Evolutionary conservation across 2,888 invertebrate species (phyloP).

Genomic region (Synanthedon formicaeformis): DNA sequence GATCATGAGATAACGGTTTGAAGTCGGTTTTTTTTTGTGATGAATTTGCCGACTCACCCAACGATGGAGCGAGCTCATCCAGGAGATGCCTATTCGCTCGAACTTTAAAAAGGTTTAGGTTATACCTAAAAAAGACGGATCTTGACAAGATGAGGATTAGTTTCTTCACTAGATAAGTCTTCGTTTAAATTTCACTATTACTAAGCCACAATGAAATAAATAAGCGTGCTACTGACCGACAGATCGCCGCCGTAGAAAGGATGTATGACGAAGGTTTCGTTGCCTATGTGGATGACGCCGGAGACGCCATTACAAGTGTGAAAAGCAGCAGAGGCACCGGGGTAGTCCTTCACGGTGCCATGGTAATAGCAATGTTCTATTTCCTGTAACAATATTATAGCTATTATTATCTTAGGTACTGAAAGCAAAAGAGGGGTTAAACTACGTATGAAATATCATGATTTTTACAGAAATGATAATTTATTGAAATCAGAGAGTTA

Average conservation of each 20-base stretch:
- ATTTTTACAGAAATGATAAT: no score
- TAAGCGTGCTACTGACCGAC: conserved; percentile 81
- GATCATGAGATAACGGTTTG: no score
- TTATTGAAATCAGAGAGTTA: no score
- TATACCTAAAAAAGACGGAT: no score
- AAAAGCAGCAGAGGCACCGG: conserved; percentile 95
- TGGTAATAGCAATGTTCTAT: conserved; percentile 99
- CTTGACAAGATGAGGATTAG: no score
- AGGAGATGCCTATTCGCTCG: no score
- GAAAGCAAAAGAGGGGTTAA: no score
- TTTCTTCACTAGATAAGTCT: not conserved
- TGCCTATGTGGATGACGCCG: conserved; percentile 96
- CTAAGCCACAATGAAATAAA: conserved; percentile 1
- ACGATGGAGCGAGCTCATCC: no score
- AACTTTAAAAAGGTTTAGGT: no score
- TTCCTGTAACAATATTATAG: conserved; percentile 72
- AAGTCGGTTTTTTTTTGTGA: no score
- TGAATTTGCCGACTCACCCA: no score
- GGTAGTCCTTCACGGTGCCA: conserved; percentile 96
- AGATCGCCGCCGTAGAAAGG: conserved; percentile 97
- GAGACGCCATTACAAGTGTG: conserved; percentile 98
- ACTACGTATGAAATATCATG: no score
- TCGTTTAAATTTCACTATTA: not conserved
- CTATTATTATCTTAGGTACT: not conserved
- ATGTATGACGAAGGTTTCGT: conserved; percentile 98